Evolutionary conservation across 2,113 vertebrate species (phyloP).

Genomic region (Cavia aperea): DNA sequence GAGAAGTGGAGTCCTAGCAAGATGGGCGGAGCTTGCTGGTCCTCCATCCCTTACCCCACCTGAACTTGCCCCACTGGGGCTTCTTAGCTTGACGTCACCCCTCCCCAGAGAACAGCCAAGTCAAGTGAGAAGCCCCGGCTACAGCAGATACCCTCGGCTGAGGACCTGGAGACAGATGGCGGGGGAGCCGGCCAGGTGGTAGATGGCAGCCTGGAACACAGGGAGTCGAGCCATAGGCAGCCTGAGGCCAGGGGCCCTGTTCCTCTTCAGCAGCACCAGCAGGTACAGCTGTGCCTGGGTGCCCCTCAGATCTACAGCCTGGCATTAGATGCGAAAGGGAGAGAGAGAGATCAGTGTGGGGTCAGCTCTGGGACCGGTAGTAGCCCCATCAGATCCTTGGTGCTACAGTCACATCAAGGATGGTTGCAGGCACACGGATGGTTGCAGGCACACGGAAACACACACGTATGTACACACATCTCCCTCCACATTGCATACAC

Average conservation of each 20-base stretch:
- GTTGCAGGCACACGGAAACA: not conserved
- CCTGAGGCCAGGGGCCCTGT: constrained; percentile 61
- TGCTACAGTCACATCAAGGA: too few species aligned
- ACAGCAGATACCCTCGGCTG: constrained; percentile 88
- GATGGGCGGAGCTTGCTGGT: not conserved
- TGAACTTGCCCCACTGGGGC: not conserved
- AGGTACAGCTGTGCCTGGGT: constrained; percentile 72
- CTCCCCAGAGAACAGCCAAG: constrained; percentile 75
- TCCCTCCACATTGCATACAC: accelerated
- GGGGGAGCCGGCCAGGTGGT: constrained; percentile 64
- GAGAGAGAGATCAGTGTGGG: not conserved
- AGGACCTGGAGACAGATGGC: constrained; percentile 87
- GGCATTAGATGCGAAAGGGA: not conserved
- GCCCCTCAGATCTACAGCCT: not conserved
- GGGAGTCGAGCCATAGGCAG: constrained; percentile 63
- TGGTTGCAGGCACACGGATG: not conserved
- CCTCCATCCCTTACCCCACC: too few species aligned
- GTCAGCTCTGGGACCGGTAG: not conserved
- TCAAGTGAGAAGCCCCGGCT: constrained; percentile 90
- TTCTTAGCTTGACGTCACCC: constrained; percentile 1
- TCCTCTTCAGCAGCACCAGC: constrained; percentile 71
- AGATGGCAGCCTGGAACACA: constrained; percentile 66
- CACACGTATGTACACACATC: too few species aligned
- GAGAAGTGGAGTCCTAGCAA: not conserved
- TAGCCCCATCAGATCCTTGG: not conserved